Evolutionary conservation across 2,113 vertebrate species (phyloP), one percentile per base, ranked within the genome.

Genomic region (Cyanoderma ruficeps): DNA sequence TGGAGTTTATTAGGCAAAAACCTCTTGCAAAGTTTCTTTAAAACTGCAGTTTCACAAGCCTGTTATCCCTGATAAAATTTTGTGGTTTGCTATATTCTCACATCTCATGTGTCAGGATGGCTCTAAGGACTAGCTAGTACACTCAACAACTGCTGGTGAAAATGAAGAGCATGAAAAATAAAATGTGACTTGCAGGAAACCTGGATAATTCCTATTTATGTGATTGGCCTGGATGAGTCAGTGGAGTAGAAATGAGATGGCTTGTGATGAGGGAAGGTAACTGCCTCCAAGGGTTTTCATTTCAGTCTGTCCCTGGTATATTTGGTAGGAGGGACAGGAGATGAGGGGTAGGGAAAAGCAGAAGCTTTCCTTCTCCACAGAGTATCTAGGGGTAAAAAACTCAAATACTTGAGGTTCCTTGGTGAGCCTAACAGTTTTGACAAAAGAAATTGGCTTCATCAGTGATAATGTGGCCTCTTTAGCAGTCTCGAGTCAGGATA

Each of bases 161-260:
- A 87, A 87, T 0, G 8, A 78, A 78, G 81, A 89, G 20, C 69
- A 24, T 72, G 68, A 57, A 60, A 90, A 92, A 63, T 67, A 70
- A 94, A 63, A 82, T 85, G 46, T 60, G 89, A 78, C 81, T 94
- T 71, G 49, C 49, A 89, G 76, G 83, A 83, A 70, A 92, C 42
- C 61, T 94, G 57, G 41, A 94, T 57, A 76, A 64, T 93, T 92
- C 85, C 57, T 90, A 42, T 87, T 90, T 82, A 61, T 88, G 30
- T 35, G n/a, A 44, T 68, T 92, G 78, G n/a, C 75, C 65, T 85
- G 68, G 41, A 80, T 87, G 88, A 91, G 78, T 94, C 78, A 89
- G 41, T 87, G 78, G 71, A 79, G 78, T 35, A 64, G 57, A 90
- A 85, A 31, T 68, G 70, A 89, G 53, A 56, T 61, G 37, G 41